These are phyloP conservation scores for Lysandra bellargus DNA, from an alignment of 2,888 invertebrate genomes.

Conservation along the genomic window DNA sequence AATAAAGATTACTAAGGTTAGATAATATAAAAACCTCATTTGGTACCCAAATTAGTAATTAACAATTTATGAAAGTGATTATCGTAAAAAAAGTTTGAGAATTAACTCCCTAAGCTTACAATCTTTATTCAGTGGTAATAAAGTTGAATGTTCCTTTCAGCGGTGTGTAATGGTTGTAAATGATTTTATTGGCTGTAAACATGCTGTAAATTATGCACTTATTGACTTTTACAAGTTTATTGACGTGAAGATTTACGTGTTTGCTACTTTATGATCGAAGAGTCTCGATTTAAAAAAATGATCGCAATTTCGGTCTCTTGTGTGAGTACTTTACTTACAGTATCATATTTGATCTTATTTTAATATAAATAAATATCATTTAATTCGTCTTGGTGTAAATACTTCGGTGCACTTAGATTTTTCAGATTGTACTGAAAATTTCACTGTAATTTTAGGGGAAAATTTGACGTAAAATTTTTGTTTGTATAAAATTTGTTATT, in stretches of 20 bases:
- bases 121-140: neutral
- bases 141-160: neutral
- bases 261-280: neutral
- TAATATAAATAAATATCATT: neutral
- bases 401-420: neutral
- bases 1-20: too few species aligned
- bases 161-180: neutral
- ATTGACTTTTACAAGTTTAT: neutral
- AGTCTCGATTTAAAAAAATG: neutral
- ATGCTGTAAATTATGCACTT: neutral
- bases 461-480: too few species aligned
- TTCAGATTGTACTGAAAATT: neutral
- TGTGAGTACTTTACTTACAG: too few species aligned
- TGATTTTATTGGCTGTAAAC: constrained; percentile 11
- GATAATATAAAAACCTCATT: too few species aligned
- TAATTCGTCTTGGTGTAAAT: neutral
- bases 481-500: too few species aligned
- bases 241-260: neutral
- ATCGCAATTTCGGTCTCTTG: neutral
- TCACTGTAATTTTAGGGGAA: too few species aligned
- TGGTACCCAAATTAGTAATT: too few species aligned
- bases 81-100: too few species aligned
- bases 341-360: too few species aligned
- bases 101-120: too few species aligned
- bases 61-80: too few species aligned